Conservation (phyloP, 2,888 invertebrate genomes). For the Hipparchia sbordonii region DNA sequence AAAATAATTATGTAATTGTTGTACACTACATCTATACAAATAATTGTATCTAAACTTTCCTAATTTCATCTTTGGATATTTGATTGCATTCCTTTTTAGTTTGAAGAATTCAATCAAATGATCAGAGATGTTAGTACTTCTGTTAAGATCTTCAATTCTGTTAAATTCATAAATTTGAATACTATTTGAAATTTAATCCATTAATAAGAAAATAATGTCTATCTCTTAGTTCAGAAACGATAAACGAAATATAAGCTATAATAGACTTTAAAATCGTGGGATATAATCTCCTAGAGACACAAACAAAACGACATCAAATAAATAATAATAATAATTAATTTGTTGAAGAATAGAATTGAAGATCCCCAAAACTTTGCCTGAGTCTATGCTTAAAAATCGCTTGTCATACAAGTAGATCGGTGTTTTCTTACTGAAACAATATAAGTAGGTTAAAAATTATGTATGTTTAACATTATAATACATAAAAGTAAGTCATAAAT, state of each 20-base stretch:
- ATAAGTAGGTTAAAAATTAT: conserved; percentile 34
- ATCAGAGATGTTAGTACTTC: conserved; percentile 26
- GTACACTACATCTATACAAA: conserved; percentile 51
- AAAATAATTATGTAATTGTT: conserved; percentile 55
- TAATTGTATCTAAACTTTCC: conserved; percentile 46
- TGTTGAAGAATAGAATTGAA: conserved; percentile 32
- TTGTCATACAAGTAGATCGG: conserved; percentile 62
- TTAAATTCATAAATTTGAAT: neutral
- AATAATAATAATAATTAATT: neutral
- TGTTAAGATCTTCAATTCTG: conserved; percentile 31
- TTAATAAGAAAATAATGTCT: neutral
- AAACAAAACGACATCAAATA: conserved; percentile 18
- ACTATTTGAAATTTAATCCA: neutral
- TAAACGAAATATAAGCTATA: no score
- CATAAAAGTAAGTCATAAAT: conserved; percentile 51
- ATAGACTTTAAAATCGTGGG: neutral
- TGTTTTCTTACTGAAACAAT: conserved; percentile 43
- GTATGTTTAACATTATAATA: conserved; percentile 38
- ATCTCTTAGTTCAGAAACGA: neutral
- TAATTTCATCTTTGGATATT: conserved; percentile 29
- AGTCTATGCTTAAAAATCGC: conserved; percentile 63
- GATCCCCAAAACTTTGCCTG: conserved; percentile 46
- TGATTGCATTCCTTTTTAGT: conserved; percentile 32
- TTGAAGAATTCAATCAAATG: conserved; percentile 32
- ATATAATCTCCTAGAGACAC: conserved; percentile 23